These are phyloP conservation scores for Hyles vespertilio DNA, from an alignment of 1,140 invertebrate genomes.

Conservation along the genomic window DNA sequence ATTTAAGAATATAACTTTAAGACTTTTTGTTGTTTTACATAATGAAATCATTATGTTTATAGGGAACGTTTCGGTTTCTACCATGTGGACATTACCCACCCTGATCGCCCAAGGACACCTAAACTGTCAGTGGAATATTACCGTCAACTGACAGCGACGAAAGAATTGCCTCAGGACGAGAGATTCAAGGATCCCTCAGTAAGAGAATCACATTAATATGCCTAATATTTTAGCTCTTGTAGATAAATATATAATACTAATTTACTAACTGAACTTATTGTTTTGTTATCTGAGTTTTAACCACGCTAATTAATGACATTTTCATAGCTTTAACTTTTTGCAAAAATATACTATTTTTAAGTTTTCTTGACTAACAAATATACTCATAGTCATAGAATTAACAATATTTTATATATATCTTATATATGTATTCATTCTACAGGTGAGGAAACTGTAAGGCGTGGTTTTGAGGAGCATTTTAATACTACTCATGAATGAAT, in stretches of 20 bases:
- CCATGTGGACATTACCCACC: slow-evolving; percentile 69
- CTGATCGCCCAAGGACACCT: slow-evolving; percentile 55
- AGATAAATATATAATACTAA: background rate
- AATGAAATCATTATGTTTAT: slow-evolving; percentile 11
- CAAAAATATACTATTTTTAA: background rate
- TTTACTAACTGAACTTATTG: too few relatives aligned
- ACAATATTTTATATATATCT: background rate
- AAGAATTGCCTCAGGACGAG: slow-evolving; percentile 60
- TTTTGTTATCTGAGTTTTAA: too few relatives aligned
- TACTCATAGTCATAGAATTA: background rate
- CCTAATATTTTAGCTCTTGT: background rate
- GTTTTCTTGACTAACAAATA: background rate
- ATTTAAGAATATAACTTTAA: too few relatives aligned
- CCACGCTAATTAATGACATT: background rate
- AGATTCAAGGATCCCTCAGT: slow-evolving; percentile 51
- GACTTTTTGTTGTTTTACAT: too few relatives aligned
- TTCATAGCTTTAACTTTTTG: background rate
- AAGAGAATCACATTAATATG: slow-evolving; percentile 18
- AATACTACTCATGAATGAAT: slow-evolving; percentile 1
- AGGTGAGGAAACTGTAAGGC: slow-evolving; percentile 5
- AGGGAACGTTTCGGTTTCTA: slow-evolving; percentile 74
- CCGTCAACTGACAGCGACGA: slow-evolving; percentile 57
- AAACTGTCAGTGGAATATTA: slow-evolving; percentile 71
- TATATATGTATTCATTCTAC: background rate
- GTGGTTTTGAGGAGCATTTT: background rate